phyloP scores from a whole-genome alignment of 1,140 invertebrate species.

The Euglossa dilemma region DNA sequence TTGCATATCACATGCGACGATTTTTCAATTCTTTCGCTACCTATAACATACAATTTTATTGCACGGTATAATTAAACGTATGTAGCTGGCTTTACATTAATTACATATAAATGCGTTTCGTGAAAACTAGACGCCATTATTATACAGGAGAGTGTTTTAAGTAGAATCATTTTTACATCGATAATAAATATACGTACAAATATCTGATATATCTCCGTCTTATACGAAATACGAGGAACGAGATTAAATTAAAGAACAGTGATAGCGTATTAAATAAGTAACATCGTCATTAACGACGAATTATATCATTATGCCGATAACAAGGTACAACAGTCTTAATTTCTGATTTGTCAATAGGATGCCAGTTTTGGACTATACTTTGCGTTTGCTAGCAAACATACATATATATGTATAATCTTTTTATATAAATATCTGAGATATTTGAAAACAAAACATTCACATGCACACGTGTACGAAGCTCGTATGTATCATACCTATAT shows the following conservation, averaged over 20 bases:
- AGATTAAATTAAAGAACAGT: background rate
- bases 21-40: background rate
- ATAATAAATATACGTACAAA: background rate
- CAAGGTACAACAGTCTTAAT: slow-evolving; percentile 48
- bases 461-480: slow-evolving; percentile 44
- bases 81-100: background rate
- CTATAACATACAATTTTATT: background rate
- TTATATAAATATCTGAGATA: slow-evolving; percentile 38
- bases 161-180: background rate
- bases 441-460: slow-evolving; percentile 29
- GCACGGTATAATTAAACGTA: background rate
- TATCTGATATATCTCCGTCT: background rate
- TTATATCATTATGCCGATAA: slow-evolving; percentile 7
- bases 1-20: too few species aligned
- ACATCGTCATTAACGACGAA: background rate
- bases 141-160: background rate
- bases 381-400: background rate
- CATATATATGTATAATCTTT: slow-evolving; percentile 1
- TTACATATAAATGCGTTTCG: background rate
- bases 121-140: background rate
- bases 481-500: slow-evolving; percentile 28
- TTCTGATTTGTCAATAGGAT: slow-evolving; percentile 44
- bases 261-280: background rate
- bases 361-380: slow-evolving; percentile 11
- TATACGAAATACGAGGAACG: background rate